Percentiles rank a stretch among this genome's conserved stretches.
phyloP scores from a whole-genome alignment of 2,888 invertebrate species.

The Lithophane socia region DNA sequence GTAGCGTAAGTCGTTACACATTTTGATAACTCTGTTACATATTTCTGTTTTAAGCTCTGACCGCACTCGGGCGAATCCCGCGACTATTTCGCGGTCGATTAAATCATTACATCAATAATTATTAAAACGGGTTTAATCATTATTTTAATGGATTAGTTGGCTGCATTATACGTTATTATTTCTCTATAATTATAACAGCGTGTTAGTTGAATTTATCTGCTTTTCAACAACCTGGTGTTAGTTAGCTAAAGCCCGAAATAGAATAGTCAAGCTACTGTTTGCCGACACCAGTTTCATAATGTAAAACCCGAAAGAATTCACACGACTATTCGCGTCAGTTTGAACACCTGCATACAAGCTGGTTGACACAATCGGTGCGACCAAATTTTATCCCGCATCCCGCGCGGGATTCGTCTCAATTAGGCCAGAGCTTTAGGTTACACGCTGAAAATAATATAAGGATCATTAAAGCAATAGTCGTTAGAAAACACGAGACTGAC shows the following conservation, averaged over 20 bases:
- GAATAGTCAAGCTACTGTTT: not conserved
- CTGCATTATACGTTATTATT: no score
- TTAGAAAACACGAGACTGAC: conserved; percentile 66
- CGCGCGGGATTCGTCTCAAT: not conserved
- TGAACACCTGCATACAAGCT: not conserved
- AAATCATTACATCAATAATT: not conserved
- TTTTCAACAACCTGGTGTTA: not conserved
- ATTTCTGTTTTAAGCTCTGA: conserved; percentile 28
- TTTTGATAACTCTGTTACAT: conserved; percentile 36
- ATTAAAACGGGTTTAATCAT: not conserved
- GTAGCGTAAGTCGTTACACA: conserved; percentile 29
- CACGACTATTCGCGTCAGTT: no score
- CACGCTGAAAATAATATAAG: conserved; percentile 32
- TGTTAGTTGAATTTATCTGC: not conserved
- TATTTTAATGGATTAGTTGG: no score
- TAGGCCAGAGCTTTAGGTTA: not conserved
- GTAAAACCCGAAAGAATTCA: no score
- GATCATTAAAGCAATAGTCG: conserved; percentile 63
- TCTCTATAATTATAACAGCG: not conserved
- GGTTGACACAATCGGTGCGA: not conserved
- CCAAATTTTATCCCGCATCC: not conserved
- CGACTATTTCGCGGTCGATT: not conserved
- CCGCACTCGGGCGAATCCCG: no score
- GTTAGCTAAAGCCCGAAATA: not conserved
- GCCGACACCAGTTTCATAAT: not conserved